Evolutionary conservation across 92 coral and sea anemone species (phyloP).

Genomic region (Meandrina meandrites): DNA sequence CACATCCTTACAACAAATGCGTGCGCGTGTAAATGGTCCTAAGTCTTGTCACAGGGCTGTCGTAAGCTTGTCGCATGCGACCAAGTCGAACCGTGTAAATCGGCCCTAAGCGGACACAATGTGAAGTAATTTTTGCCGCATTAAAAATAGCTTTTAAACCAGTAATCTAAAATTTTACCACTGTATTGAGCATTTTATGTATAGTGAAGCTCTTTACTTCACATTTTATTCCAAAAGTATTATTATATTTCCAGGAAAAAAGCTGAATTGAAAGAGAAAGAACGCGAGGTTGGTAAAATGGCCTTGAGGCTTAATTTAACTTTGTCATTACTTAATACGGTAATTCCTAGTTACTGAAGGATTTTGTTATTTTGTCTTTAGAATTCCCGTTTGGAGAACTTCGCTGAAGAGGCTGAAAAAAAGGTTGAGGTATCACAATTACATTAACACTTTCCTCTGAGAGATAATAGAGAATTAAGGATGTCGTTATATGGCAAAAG

Average conservation of each 20-base stretch:
- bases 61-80: too few relatives aligned
- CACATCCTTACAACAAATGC: too few relatives aligned
- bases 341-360: not conserved
- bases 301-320: too few relatives aligned
- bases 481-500: too few relatives aligned
- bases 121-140: not conserved
- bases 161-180: too few relatives aligned
- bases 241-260: not conserved
- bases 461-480: too few relatives aligned
- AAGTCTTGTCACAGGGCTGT: too few relatives aligned
- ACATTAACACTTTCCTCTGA: not conserved
- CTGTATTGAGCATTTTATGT: too few relatives aligned
- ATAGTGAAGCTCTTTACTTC: too few relatives aligned
- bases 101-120: not conserved
- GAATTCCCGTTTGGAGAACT: not conserved
- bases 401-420: not conserved
- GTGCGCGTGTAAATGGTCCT: too few relatives aligned
- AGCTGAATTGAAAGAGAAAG: not conserved
- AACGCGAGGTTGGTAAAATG: not conserved
- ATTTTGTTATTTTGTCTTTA: not conserved
- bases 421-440: not conserved
- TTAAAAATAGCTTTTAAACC: too few relatives aligned
- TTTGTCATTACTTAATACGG: not conserved
- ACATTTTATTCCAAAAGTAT: not conserved
- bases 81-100: too few relatives aligned